A percentile compares a stretch with the other conserved stretches of the same genome.
Conservation (phyloP, 35 echinoderm and acorn worm species). For the Apostichopus parvimensis region DNA sequence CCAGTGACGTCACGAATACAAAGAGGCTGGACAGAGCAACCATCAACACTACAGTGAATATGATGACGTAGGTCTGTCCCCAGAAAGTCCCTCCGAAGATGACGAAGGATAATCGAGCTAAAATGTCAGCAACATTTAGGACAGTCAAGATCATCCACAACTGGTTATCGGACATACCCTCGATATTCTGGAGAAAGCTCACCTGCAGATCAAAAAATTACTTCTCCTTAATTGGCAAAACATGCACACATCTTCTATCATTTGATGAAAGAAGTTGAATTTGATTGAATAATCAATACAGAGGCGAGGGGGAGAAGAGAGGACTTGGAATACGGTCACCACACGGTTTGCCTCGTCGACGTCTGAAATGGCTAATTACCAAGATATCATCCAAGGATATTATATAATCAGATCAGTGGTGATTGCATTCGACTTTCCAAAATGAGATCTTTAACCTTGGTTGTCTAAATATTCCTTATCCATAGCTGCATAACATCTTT, state of each 20-base stretch:
- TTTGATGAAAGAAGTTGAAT: neutral
- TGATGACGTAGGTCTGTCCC: neutral
- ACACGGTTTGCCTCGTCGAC: no score
- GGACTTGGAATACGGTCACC: no score
- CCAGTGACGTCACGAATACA: slow-evolving; percentile 2
- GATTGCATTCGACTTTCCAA: no score
- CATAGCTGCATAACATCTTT: no score
- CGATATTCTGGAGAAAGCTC: neutral
- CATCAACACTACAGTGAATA: neutral
- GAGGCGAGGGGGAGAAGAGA: neutral
- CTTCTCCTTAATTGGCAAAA: neutral
- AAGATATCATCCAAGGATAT: no score
- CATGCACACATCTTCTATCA: neutral
- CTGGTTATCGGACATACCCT: neutral
- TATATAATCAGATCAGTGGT: no score
- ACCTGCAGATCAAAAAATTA: neutral
- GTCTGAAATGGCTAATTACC: no score
- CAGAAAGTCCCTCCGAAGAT: slow-evolving; percentile 3
- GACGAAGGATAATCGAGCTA: neutral
- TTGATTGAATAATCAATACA: neutral
- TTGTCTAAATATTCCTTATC: no score
- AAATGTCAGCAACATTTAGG: slow-evolving; percentile 3
- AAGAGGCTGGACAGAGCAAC: neutral
- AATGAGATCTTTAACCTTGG: no score
- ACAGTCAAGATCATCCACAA: slow-evolving; percentile 12